Evolutionary conservation across 1,140 invertebrate genomes (phyloP), one percentile per base, ranked within the genome.

Genomic region (Aphaenogaster floridana): DNA sequence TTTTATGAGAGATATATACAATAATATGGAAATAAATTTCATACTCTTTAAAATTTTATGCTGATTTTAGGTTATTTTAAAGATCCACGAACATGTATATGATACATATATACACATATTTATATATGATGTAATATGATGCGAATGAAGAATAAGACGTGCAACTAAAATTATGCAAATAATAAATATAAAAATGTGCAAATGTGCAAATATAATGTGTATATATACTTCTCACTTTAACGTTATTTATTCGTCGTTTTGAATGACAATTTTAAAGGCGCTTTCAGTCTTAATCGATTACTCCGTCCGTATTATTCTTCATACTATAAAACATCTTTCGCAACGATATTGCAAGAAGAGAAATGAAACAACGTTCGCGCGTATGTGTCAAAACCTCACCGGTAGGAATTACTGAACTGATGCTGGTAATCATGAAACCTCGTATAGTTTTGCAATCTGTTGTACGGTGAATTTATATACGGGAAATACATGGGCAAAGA

Each of bases 271-370:
- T 52, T 34, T 52, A 15, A 17, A 8, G 17, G 0, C 28, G 28
- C 2, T 45, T 57, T 74, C 11, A 57, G 9, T 57, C n/a, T 54
- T 54, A 72, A 39, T 74, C 13, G 13, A 68, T 68, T 68, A 68
- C 13, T 69, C n/a, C n/a, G 34, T 34, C 39, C 50, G 15, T 39
- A 68, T 57, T 72, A 72, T 28, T 21, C 34, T 36, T 34, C 17
- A 7, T 17, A 17, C 1, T 8, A 59, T 39, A 39, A 74, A 74
- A 5, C 34, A 21, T 15, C 34, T 34, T 3, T 36, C n/a, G 15
- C 34, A 39, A 36, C 11, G 42, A 74, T 21, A 57, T 39, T 0
- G 17, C 52, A 4, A 72, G 69, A 54, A 8, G 2, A 21, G 42
- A 57, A 74, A 57, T 8, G 6, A 54, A 54, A 72, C 34, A 57